A percentile compares a stretch with the other conserved stretches of the same genome.
These are phyloP conservation scores for Mus spicilegus DNA, from an alignment of 2,113 vertebrate species.

Conservation along the genomic window DNA sequence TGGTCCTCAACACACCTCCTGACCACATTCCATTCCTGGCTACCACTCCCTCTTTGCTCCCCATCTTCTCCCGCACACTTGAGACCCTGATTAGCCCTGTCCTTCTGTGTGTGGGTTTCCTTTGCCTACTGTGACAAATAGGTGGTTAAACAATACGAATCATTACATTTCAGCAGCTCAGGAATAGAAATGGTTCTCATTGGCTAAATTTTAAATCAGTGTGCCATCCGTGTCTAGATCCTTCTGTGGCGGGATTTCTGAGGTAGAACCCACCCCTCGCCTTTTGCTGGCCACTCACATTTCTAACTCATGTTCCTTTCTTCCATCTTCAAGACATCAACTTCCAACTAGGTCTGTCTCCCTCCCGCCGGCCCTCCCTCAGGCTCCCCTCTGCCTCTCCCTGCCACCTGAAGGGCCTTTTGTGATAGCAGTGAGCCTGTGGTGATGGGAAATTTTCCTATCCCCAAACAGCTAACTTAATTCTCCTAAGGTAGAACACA, in stretches of 20 bases:
- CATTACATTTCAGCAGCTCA: not conserved
- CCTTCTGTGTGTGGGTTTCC: not conserved
- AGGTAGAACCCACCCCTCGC: not conserved
- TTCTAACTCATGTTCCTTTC: not conserved
- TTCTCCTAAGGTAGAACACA: not conserved
- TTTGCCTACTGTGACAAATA: not conserved
- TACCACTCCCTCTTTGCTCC: not conserved
- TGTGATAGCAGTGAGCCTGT: not conserved
- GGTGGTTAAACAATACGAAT: not conserved
- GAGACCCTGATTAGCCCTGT: not conserved
- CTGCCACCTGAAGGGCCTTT: not conserved
- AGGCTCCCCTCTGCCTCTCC: not conserved
- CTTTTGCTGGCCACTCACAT: not conserved
- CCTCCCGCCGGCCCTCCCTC: not conserved
- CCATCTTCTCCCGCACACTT: not conserved
- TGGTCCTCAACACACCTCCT: not conserved
- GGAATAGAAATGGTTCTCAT: conserved; percentile 22
- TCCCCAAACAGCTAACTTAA: not conserved
- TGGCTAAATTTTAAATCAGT: not conserved
- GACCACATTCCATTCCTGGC: not conserved
- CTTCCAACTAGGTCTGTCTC: not conserved
- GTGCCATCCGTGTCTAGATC: not conserved
- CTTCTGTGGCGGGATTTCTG: not conserved
- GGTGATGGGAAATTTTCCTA: not conserved
- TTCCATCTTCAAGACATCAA: not conserved